Base-by-base conservation (phyloP, 64 coral and sea anemone species). In the Pocillopora verrucosa region DNA sequence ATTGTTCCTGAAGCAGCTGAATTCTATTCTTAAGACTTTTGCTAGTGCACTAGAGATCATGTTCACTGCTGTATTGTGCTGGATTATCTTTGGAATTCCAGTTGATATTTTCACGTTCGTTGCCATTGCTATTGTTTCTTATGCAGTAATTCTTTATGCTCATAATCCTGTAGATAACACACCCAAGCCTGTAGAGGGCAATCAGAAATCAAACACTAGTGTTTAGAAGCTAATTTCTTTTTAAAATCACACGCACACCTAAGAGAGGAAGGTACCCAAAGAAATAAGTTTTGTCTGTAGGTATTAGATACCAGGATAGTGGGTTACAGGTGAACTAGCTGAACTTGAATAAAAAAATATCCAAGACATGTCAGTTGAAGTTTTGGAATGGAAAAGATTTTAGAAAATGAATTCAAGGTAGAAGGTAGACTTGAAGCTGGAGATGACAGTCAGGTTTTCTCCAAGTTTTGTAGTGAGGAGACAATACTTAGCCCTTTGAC, bases 21-120 rank as follows among this genome's bases (percentile, higher is more conserved):
- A 99, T 68, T 99, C 97, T 65, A 99, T 99, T 79, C 86, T 99
- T 11, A 99, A 99, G 41, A 95, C 94, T 19, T 99, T 99, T 95
- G 97, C 93, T 24, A 95, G 93, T 93, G 94, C 97, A 26, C 34
- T 99, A 56, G 97, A 99, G 56, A 89, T 99, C 34, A 99, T 99
- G 88, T 93, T 99, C 70, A 99, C 97, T 25, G 97, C 97, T 36
- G 63, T 99, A n/a, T 87, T 99, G 3, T 89, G 88, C 58, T 99
- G 97, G 97, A 65, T 99, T 15, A 95, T 99, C 36, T 99, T 99
- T 87, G 97, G 97, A 62, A 99, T 95, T 63, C 90, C 97, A 78
- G 87, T 99, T 9, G 95, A 92, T 58, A 78, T 95, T 38, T 93
- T 95, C 16, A 99, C 97, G 10, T 95, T 99, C 69, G 36, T 99